These are phyloP conservation scores for Macropis europaea DNA, from an alignment of 2,888 invertebrate genomes.

Conservation along the genomic window DNA sequence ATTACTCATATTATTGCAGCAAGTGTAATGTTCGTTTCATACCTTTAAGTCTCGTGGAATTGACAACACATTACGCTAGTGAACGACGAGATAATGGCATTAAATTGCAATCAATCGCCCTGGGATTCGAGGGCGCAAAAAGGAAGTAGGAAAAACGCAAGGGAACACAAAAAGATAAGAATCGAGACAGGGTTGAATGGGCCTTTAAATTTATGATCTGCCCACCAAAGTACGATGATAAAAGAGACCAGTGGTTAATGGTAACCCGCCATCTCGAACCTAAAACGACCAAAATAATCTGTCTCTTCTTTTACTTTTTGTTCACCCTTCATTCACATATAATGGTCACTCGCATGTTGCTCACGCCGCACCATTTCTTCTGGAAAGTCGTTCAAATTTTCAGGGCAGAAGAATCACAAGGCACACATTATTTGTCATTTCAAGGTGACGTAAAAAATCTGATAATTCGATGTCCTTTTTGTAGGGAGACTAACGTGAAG, in stretches of 20 bases:
- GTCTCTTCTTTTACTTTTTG: conserved; percentile 14
- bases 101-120: conserved; percentile 7
- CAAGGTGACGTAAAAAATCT: conserved; percentile 54
- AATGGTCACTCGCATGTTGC: neutral
- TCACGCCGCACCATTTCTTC: neutral
- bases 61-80: neutral
- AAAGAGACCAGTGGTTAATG: conserved; percentile 50
- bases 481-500: conserved; percentile 48
- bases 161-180: conserved; percentile 16
- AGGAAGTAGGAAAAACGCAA: neutral
- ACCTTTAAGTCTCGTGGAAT: neutral
- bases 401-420: conserved; percentile 21
- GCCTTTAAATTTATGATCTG: conserved; percentile 67
- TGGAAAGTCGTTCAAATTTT: conserved; percentile 27
- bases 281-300: conserved; percentile 36
- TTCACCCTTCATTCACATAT: conserved; percentile 10
- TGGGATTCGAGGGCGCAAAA: neutral
- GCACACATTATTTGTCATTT: conserved; percentile 63
- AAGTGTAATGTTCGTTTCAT: too few species aligned
- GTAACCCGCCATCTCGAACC: conserved; percentile 46
- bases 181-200: conserved; percentile 33
- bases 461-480: conserved; percentile 29
- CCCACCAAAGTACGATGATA: conserved; percentile 64
- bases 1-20: too few species aligned
- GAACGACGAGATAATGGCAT: neutral